Conservation (phyloP, 2,888 invertebrate genomes). For the Brenthis ino region DNA sequence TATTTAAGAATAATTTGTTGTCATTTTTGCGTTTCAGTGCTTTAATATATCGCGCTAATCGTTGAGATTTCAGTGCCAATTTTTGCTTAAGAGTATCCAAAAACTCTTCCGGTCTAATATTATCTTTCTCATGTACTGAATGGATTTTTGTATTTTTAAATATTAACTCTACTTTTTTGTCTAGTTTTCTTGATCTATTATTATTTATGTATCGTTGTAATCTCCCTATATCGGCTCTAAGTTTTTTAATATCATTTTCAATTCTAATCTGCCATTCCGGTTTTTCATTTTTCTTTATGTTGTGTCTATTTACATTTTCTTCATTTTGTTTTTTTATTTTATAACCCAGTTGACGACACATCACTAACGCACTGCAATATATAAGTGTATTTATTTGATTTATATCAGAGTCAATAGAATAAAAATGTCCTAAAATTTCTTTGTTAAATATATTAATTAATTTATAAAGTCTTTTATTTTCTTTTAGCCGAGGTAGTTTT, state of each 20-base stretch:
- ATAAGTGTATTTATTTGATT: too few species aligned
- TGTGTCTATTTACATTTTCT: too few species aligned
- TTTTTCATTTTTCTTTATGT: neutral
- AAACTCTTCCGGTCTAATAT: too few species aligned
- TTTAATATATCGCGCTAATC: constrained; percentile 6
- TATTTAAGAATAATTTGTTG: neutral
- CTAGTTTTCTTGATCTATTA: constrained; percentile 4
- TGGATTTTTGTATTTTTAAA: neutral
- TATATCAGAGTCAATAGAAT: too few species aligned
- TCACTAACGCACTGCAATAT: too few species aligned
- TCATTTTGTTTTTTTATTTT: too few species aligned
- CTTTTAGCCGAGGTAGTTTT: too few species aligned
- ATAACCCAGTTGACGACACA: too few species aligned
- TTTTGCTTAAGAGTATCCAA: neutral
- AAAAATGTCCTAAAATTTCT: too few species aligned
- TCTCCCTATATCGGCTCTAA: neutral
- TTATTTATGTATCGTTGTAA: neutral
- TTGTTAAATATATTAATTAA: too few species aligned
- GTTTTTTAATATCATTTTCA: neutral
- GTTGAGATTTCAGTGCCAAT: neutral
- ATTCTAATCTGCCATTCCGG: neutral
- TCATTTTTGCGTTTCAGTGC: neutral
- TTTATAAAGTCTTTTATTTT: too few species aligned
- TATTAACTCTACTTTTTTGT: constrained; percentile 2
- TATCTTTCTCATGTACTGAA: too few species aligned